A percentile compares a stretch with the other conserved stretches of the same genome.
phyloP scores from a whole-genome alignment of 37 sponge, comb jelly and placozoan genomes.

The Ephydatia muelleri region DNA sequence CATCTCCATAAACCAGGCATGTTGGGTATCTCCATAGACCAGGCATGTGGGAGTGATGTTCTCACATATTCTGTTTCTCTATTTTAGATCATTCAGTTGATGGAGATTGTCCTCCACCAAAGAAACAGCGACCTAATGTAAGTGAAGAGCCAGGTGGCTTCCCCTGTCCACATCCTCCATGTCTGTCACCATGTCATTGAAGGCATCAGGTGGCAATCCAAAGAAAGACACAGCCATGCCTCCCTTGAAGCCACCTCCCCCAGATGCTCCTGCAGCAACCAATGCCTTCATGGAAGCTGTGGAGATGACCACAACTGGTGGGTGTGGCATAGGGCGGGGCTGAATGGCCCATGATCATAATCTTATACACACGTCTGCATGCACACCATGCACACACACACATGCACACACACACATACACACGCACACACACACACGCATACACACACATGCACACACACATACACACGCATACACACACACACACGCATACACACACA shows the following conservation, averaged over 20 bases:
- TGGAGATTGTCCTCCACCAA: not conserved
- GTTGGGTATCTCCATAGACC: no score
- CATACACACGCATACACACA: slow-evolving; percentile 26
- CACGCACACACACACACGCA: slow-evolving; percentile 11
- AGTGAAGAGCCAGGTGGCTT: not conserved
- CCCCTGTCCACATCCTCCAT: not conserved
- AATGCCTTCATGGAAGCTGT: slow-evolving; percentile 53
- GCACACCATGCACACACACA: slow-evolving; percentile 25
- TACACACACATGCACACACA: slow-evolving; percentile 31
- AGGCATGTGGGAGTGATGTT: no score
- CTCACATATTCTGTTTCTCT: no score
- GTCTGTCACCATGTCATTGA: not conserved
- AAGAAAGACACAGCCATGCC: not conserved
- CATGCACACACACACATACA: slow-evolving; percentile 22
- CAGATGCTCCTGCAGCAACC: not conserved
- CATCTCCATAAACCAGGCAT: no score
- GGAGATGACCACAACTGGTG: slow-evolving; percentile 59
- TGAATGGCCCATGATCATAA: not conserved
- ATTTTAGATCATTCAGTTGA: not conserved
- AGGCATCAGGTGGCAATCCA: not conserved
- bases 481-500: slow-evolving; percentile 22
- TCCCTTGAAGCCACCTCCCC: not conserved
- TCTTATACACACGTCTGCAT: slow-evolving; percentile 9
- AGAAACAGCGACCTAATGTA: slow-evolving; percentile 14
- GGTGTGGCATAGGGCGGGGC: not conserved